Evolutionary conservation across 1,140 invertebrate species (phyloP), one percentile per base, ranked within the genome.

Genomic region (Onthophagus taurus): DNA sequence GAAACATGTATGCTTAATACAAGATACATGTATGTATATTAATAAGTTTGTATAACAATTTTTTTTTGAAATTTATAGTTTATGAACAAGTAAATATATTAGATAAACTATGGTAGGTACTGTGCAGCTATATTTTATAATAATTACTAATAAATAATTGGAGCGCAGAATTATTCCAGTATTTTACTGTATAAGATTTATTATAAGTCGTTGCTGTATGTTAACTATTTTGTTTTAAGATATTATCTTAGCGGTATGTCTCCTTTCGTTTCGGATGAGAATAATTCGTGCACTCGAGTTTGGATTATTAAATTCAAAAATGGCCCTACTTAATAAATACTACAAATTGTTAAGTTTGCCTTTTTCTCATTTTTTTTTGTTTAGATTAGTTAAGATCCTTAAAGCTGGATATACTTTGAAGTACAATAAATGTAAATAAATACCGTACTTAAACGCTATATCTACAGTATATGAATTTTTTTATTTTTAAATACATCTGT

Each of bases 51-150:
- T 41, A 41, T 41, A 41, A 29, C 38, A 41, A 41, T 41, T n/a
- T n/a, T n/a, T n/a, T n/a, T n/a, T 41, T 41, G 38, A 41, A 41
- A 41, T 41, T 41, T 41, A 24, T 41, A 41, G 38, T 41, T 41
- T 41, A 41, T 41, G 38, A 41, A 41, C 38, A 41, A 41, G 38
- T 41, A 41, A 41, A 41, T 41, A 41, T 41, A 41, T 13, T n/a
- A 30, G 38, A 17, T 41, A 41, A 41, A 41, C 38, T 41, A 41
- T 41, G 38, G n/a, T 23, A 41, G 38, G 38, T 41, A 41, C 38
- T 41, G 38, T 41, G 38, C 38, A 41, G 38, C 38, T 41, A 41
- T 17, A 23, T 29, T 26, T 21, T 37, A 37, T 21, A n/a, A n/a
- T n/a, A n/a, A n/a, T n/a, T n/a, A n/a, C n/a, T n/a, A n/a, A n/a